These are phyloP conservation scores for Drosophila prolongata DNA, from an alignment of 2,888 invertebrate species.

Conservation along the genomic window DNA sequence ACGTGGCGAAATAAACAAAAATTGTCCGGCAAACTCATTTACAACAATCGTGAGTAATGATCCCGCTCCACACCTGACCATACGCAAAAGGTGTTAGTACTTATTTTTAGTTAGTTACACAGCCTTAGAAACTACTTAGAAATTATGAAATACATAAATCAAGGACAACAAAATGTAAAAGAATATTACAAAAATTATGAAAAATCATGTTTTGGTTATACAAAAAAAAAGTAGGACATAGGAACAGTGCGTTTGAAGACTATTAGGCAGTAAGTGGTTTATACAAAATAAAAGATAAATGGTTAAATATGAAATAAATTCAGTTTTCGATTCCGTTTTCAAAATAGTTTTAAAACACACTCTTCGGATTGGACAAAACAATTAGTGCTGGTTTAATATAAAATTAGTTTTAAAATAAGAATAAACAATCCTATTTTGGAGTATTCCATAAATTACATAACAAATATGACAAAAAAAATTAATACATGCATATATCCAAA, in stretches of 20 bases:
- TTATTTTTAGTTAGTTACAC: conserved; percentile 70
- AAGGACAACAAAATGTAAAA: conserved; percentile 43
- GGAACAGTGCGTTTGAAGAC: conserved; percentile 28
- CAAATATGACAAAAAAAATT: conserved; percentile 13
- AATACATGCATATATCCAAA: conserved; percentile 4
- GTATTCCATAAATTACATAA: conserved; percentile 38
- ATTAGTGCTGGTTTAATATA: conserved; percentile 12
- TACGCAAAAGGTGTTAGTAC: conserved; percentile 27
- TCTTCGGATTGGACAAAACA: conserved; percentile 9
- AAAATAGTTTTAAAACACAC: conserved; percentile 31
- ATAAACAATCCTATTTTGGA: conserved; percentile 21
- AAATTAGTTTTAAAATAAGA: conserved; percentile 31
- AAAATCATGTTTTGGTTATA: conserved; percentile 26
- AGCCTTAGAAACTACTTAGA: conserved; percentile 78
- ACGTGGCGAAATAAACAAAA: conserved; percentile 61
- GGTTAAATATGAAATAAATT: conserved; percentile 19
- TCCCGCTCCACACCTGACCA: conserved; percentile 14
- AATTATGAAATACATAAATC: conserved; percentile 53
- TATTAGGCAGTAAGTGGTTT: conserved; percentile 17
- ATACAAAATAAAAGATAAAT: conserved; percentile 10
- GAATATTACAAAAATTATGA: conserved; percentile 32
- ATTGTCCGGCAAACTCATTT: conserved; percentile 56
- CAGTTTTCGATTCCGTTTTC: conserved; percentile 27
- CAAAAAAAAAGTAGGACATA: conserved; percentile 8
- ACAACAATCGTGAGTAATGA: conserved; percentile 13